These are phyloP conservation scores for Allygus modestus DNA, from an alignment of 2,888 invertebrate genomes.

Conservation along the genomic window DNA sequence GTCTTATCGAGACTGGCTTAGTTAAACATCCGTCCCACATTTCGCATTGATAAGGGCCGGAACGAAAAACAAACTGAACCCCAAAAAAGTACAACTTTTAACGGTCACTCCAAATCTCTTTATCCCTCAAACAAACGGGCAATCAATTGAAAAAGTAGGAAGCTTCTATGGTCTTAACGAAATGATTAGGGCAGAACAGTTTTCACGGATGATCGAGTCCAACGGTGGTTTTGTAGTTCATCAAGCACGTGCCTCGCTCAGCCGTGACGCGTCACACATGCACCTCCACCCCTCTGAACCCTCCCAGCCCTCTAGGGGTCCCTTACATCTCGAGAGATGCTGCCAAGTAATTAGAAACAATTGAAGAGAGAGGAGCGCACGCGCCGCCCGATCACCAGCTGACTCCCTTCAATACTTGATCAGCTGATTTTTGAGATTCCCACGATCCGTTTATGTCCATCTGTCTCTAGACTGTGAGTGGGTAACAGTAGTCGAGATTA, in stretches of 20 bases:
- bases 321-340: constrained; percentile 9
- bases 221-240: neutral
- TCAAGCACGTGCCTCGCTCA: neutral
- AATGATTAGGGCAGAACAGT: constrained; percentile 18
- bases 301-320: neutral
- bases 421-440: constrained; percentile 28
- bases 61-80: too few relatives aligned
- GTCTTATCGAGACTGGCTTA: too few relatives aligned
- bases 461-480: constrained; percentile 38
- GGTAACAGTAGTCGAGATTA: too few relatives aligned
- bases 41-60: too few relatives aligned
- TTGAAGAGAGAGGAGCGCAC: constrained; percentile 2
- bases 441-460: constrained; percentile 17
- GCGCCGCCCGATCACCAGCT: constrained; percentile 45
- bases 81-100: too few relatives aligned
- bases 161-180: neutral
- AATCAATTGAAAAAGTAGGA: too few relatives aligned
- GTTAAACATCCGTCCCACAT: too few relatives aligned
- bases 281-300: neutral
- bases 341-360: constrained; percentile 23
- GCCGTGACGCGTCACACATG: constrained; percentile 5
- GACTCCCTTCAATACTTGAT: constrained; percentile 44
- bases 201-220: neutral
- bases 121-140: too few relatives aligned
- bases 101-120: too few relatives aligned